Conservation (phyloP, 2,888 invertebrate genomes). For the Meteorus cinctellus region DNA sequence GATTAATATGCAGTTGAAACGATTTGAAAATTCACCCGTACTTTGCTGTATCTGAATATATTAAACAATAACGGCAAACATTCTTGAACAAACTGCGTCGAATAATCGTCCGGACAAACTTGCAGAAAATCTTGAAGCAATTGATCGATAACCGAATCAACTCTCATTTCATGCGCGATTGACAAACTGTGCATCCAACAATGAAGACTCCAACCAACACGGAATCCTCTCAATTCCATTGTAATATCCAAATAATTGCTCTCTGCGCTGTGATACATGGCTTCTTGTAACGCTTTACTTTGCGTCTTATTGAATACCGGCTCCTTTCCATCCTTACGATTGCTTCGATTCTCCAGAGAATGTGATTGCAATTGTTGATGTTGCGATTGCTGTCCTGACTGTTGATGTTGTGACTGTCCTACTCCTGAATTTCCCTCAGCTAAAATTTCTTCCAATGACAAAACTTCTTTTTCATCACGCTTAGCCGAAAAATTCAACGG, state of each 20-base stretch:
- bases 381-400: slow-evolving; percentile 48
- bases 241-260: slow-evolving; percentile 94
- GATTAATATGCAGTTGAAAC: neutral
- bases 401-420: slow-evolving; percentile 52
- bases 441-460: slow-evolving; percentile 91
- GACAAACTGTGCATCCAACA: slow-evolving; percentile 94
- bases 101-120: slow-evolving; percentile 92
- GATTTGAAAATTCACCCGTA: slow-evolving; percentile 66
- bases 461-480: slow-evolving; percentile 80
- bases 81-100: slow-evolving; percentile 91
- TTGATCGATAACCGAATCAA: slow-evolving; percentile 91
- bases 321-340: slow-evolving; percentile 67
- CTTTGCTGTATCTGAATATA: slow-evolving; percentile 92
- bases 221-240: slow-evolving; percentile 87
- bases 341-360: slow-evolving; percentile 70
- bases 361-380: slow-evolving; percentile 59
- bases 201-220: slow-evolving; percentile 93
- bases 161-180: slow-evolving; percentile 87
- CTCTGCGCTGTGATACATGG: slow-evolving; percentile 95
- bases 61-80: slow-evolving; percentile 92
- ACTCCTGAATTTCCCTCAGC: slow-evolving; percentile 82
- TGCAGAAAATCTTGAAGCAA: slow-evolving; percentile 91
- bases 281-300: slow-evolving; percentile 90
- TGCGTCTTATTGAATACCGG: slow-evolving; percentile 83
- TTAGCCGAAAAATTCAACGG: slow-evolving; percentile 78